Evolutionary conservation across 2,113 vertebrate genomes (phyloP).

Genomic region (Brachionichthys hirsutus): DNA sequence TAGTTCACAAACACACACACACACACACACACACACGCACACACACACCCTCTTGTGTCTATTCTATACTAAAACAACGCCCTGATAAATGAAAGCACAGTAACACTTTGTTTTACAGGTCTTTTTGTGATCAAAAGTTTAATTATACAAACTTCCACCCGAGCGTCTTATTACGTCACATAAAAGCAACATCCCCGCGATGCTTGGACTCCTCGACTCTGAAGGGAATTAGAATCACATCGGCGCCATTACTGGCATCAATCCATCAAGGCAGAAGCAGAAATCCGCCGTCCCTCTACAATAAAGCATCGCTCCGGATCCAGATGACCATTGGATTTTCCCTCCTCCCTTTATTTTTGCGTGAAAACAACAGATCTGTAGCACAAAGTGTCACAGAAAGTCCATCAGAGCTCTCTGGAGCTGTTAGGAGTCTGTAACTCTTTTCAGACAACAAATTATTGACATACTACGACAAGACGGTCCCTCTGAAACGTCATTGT

Average conservation of each 20-base stretch:
- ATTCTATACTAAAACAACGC: slow-evolving; percentile 48
- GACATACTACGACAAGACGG: slow-evolving; percentile 55
- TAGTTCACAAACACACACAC: slow-evolving; percentile 22
- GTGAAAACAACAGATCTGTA: slow-evolving; percentile 7
- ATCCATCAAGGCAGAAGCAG: too few species aligned
- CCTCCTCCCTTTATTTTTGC: not conserved
- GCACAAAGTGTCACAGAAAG: slow-evolving; percentile 27
- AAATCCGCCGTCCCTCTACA: too few species aligned
- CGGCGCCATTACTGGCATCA: too few species aligned
- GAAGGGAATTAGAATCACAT: too few species aligned
- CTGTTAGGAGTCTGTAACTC: slow-evolving; percentile 33
- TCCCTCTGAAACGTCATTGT: slow-evolving; percentile 45
- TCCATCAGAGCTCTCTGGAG: slow-evolving; percentile 43
- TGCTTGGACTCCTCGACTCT: too few species aligned
- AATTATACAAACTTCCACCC: too few species aligned
- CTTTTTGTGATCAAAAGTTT: not conserved
- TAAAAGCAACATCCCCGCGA: too few species aligned
- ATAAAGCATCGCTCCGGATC: too few species aligned
- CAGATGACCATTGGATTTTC: too few species aligned
- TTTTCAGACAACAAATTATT: slow-evolving; percentile 47
- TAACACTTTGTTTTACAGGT: slow-evolving; percentile 19
- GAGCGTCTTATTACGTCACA: too few species aligned
- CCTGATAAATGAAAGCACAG: slow-evolving; percentile 36
- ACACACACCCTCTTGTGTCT: slow-evolving; percentile 30
- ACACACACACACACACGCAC: slow-evolving; percentile 17